Percentiles rank a stretch among this genome's conserved stretches.
phyloP scores from a whole-genome alignment of 1,140 invertebrate species.

The Microplitis mediator region DNA sequence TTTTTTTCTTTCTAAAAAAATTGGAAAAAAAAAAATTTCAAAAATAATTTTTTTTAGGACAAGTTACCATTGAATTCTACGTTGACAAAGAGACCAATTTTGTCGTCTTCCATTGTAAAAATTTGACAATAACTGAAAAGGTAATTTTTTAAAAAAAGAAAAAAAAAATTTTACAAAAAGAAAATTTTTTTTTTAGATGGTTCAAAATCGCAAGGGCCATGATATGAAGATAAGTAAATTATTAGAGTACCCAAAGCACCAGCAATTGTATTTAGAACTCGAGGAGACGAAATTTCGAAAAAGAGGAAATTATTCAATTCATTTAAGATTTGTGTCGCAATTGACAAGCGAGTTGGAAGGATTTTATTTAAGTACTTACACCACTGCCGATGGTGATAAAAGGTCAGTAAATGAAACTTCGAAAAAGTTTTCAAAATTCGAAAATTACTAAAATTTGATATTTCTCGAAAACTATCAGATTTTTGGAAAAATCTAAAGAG shows the following conservation, averaged over 20 bases:
- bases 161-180: background rate
- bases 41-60: conserved; percentile 64
- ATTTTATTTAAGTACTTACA: conserved; percentile 91
- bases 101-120: conserved; percentile 89
- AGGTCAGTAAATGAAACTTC: conserved; percentile 66
- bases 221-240: conserved; percentile 73
- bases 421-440: conserved; percentile 30
- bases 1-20: background rate
- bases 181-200: conserved; percentile 63
- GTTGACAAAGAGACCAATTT: conserved; percentile 85
- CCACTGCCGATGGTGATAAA: conserved; percentile 73
- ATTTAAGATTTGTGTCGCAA: conserved; percentile 80
- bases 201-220: conserved; percentile 75
- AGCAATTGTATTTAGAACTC: conserved; percentile 87
- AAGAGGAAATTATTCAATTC: conserved; percentile 82
- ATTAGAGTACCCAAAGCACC: conserved; percentile 80
- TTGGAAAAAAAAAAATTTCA: too few species aligned
- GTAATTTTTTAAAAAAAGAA: conserved; percentile 54
- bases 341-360: conserved; percentile 83
- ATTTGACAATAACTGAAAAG: conserved; percentile 86
- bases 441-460: background rate
- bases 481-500: too few species aligned
- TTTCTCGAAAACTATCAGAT: background rate
- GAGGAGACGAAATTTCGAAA: conserved; percentile 75
- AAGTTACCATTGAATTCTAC: conserved; percentile 83